phyloP scores from a whole-genome alignment of 2,113 vertebrate species.

The Myxocyprinus asiaticus region DNA sequence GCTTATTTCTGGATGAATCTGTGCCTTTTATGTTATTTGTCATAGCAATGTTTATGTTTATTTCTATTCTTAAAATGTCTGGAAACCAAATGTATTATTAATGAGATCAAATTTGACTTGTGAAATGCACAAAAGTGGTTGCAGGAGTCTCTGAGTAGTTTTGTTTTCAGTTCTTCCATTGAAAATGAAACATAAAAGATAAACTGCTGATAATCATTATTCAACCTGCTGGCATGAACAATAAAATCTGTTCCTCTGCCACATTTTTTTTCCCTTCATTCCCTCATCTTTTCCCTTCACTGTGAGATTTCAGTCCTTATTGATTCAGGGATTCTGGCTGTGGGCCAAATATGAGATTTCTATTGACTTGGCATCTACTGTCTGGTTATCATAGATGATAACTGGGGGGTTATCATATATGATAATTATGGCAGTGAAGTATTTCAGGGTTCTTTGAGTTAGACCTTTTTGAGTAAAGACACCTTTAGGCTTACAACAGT shows the following conservation, averaged over 20 bases:
- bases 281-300: slow-evolving; percentile 48
- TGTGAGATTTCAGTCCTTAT: slow-evolving; percentile 62
- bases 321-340: slow-evolving; percentile 63
- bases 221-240: slow-evolving; percentile 77
- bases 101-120: slow-evolving; percentile 59
- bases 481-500: no score
- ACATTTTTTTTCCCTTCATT: slow-evolving; percentile 33
- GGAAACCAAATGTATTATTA: slow-evolving; percentile 56
- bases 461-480: no score
- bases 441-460: no score
- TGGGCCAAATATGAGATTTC: slow-evolving; percentile 58
- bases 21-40: no score
- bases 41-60: neutral
- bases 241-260: slow-evolving; percentile 62
- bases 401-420: slow-evolving; percentile 37
- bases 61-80: slow-evolving; percentile 35
- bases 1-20: neutral
- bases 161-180: slow-evolving; percentile 26
- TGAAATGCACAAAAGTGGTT: neutral
- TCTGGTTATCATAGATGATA: slow-evolving; percentile 29
- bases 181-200: slow-evolving; percentile 57
- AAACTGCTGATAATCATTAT: slow-evolving; percentile 72
- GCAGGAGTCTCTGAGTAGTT: slow-evolving; percentile 40
- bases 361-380: slow-evolving; percentile 58
- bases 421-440: no score